Evolutionary conservation across 2,888 invertebrate genomes (phyloP), one percentile per base, ranked within the genome.

Genomic region (Alitta virens): DNA sequence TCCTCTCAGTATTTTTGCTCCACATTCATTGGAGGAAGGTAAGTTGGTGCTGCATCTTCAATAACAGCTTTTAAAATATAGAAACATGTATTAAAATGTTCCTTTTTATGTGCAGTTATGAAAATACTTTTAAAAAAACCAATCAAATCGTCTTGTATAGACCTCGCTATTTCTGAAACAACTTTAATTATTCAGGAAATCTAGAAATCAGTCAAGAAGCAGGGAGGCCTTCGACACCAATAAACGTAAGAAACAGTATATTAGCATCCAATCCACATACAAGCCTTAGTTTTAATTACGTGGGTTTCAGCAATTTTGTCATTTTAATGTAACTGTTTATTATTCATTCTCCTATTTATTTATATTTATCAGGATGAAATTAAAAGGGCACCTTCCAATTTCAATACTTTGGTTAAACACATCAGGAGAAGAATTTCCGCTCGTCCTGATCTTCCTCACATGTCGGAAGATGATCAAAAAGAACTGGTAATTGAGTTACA

Each of bases 391-490:
- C 79, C 80, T 1, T 62, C 60, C 43, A 70, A 72, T 0, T 72
- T 78, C 66, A 74, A 75, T 18, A 69, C 71, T 57, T 69, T 79
- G 46, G 69, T 72, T 26, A 70, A 72, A 21, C 74, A 69, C 62
- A 74, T 80, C 1, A 65, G 77, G 26, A 63, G 79, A 14, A 66
- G 80, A 57, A 72, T 80, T 14, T 72, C 74, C 21, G 74, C 78
- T 3, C 65, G 71, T 43, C 67, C 73, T n/a, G 72, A 76, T 66
- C 70, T 75, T 2, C 72, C 74, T 2, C 74, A 74, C 60, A 60
- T 80, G n/a, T 73, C 74, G 12, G 61, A 67, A n/a, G 76, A 76
- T 14, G 79, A 80, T 62, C 80, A 80, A 61, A 71, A 73, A 56
- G 71, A 74, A 55, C 62, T 81, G 70, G 80, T 80, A 46, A 33